phyloP scores from a whole-genome alignment of 1,140 invertebrate species.

The Rhopalosiphum maidis region DNA sequence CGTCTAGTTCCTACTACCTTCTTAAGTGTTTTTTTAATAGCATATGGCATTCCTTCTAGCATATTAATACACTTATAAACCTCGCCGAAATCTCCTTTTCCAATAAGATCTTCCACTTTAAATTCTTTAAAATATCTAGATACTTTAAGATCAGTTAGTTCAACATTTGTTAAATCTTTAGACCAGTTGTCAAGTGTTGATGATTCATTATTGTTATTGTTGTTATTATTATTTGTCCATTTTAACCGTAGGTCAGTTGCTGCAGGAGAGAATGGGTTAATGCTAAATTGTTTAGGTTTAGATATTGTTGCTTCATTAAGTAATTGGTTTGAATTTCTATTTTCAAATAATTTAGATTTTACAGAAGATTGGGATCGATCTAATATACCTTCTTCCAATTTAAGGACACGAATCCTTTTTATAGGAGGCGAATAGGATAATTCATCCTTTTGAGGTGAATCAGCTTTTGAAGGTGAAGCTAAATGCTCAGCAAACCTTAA shows the following conservation, averaged over 20 bases:
- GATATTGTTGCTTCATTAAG: conserved; percentile 6
- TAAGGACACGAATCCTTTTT: conserved; percentile 27
- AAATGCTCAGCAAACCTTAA: conserved; percentile 33
- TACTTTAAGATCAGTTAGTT: conserved; percentile 36
- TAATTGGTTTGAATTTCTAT: background rate
- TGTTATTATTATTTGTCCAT: conserved; percentile 48
- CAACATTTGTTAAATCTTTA: conserved; percentile 49
- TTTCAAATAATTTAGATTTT: conserved; percentile 20
- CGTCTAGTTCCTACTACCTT: conserved; percentile 79
- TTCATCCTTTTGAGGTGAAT: conserved; percentile 50
- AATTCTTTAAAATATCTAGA: conserved; percentile 59
- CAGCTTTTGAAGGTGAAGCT: conserved; percentile 39
- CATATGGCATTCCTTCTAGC: conserved; percentile 89
- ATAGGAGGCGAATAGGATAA: conserved; percentile 32
- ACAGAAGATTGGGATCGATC: background rate
- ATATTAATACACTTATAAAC: conserved; percentile 89
- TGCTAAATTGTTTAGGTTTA: conserved; percentile 45
- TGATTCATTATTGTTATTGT: conserved; percentile 47
- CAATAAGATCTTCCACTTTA: conserved; percentile 59
- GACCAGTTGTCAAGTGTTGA: conserved; percentile 20
- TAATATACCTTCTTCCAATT: conserved; percentile 28
- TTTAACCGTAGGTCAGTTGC: conserved; percentile 36
- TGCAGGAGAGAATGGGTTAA: conserved; percentile 48
- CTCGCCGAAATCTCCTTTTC: conserved; percentile 81
- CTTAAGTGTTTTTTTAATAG: conserved; percentile 84